Evolutionary conservation across 2,797 vertebrate species (phyloP).

Genomic region (Babyrousa celebensis): DNA sequence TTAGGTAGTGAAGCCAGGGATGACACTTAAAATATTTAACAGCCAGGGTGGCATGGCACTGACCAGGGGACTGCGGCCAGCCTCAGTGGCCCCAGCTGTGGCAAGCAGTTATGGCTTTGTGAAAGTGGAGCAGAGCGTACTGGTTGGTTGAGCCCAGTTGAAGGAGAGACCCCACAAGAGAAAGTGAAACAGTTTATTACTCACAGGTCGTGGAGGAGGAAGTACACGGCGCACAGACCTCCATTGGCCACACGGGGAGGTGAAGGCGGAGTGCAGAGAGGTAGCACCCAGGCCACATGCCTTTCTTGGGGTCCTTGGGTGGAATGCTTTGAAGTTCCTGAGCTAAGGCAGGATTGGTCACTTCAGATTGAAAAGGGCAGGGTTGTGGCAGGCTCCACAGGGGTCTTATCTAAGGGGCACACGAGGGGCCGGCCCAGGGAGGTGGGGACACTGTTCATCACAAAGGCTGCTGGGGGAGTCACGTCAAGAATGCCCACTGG

Average conservation of each 20-base stretch:
- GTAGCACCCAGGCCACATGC: not conserved
- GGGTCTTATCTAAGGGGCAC: not conserved
- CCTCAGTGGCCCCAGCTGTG: not conserved
- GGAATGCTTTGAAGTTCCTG: not conserved
- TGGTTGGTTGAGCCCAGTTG: not conserved
- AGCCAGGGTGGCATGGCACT: not conserved
- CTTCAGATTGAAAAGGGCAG: not conserved
- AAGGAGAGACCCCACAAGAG: not conserved
- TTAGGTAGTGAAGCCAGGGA: conserved; percentile 18
- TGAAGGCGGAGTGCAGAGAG: not conserved
- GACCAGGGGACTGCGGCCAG: not conserved
- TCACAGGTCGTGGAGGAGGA: not conserved
- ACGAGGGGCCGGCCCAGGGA: not conserved
- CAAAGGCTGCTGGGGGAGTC: not conserved
- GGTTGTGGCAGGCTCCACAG: not conserved
- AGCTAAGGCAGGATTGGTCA: not conserved
- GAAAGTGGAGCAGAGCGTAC: not conserved
- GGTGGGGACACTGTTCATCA: not conserved
- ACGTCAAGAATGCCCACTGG: not conserved
- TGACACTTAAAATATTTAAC: conserved; percentile 44
- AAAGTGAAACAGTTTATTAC: not conserved
- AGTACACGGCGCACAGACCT: too few species aligned
- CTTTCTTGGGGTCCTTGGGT: not conserved
- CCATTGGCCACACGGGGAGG: not conserved
- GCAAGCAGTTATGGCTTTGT: not conserved